Percentiles rank a stretch among this genome's conserved stretches.
Evolutionary conservation across 92 coral and sea anemone species (phyloP).

Genomic region (Galaxea fascicularis): DNA sequence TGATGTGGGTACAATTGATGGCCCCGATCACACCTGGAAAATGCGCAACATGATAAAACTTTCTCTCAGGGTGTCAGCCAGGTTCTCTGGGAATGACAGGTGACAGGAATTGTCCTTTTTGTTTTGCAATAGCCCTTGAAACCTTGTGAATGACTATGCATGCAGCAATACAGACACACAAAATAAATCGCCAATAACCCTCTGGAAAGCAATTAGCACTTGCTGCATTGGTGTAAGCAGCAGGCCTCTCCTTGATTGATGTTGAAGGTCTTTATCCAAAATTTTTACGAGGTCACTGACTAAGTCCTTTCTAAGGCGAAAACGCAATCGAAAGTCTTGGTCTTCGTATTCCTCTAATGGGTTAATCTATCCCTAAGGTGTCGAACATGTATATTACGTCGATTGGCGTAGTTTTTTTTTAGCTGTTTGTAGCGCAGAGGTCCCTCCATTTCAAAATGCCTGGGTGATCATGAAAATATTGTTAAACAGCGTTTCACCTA

Average conservation of each 20-base stretch:
- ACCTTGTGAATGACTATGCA: constrained; percentile 45
- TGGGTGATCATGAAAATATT: constrained; percentile 37
- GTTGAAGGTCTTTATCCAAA: too few species aligned
- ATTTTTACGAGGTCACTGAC: too few species aligned
- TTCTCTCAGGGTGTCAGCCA: constrained; percentile 40
- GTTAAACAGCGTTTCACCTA: constrained; percentile 32
- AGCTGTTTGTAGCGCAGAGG: constrained; percentile 36
- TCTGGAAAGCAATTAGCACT: too few species aligned
- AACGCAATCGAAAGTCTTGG: constrained; percentile 24
- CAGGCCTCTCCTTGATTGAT: too few species aligned
- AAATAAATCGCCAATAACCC: constrained; percentile 52
- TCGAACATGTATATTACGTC: constrained; percentile 14
- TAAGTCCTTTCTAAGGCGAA: constrained; percentile 12
- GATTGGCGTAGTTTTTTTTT: constrained; percentile 35
- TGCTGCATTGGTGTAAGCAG: too few species aligned
- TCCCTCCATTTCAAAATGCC: constrained; percentile 50
- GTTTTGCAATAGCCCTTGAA: too few species aligned
- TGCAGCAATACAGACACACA: constrained; percentile 41
- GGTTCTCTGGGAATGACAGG: constrained; percentile 47
- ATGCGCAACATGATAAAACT: constrained; percentile 30
- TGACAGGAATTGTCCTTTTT: constrained; percentile 6
- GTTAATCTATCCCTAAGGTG: constrained; percentile 46
- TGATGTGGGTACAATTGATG: constrained; percentile 49
- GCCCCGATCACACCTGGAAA: constrained; percentile 50
- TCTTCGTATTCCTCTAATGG: constrained; percentile 26